These are phyloP conservation scores for Sus cebifrons DNA, from an alignment of 2,797 vertebrate species.

Conservation along the genomic window DNA sequence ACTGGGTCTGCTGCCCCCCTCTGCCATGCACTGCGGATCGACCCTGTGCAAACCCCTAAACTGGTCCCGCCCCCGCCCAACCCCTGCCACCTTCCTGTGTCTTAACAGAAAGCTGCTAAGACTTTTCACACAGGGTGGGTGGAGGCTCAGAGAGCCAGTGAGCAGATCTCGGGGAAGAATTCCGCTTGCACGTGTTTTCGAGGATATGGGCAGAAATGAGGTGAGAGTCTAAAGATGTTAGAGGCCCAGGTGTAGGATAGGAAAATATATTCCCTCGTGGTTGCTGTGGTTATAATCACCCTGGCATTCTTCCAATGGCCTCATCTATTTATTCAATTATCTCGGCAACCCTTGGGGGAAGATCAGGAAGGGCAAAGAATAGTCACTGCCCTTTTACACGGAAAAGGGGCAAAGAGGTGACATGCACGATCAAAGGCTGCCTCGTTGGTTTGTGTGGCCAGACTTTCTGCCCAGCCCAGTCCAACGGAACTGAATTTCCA, in stretches of 20 bases:
- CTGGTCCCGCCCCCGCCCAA: background rate
- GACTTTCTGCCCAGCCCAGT: background rate
- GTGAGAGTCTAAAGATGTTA: background rate
- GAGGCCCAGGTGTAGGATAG: background rate
- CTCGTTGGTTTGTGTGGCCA: background rate
- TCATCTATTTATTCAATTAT: constrained; percentile 1
- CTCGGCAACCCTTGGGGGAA: constrained; percentile 30
- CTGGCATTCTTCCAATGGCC: background rate
- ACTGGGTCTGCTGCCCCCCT: background rate
- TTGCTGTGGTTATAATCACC: background rate
- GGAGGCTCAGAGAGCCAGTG: background rate
- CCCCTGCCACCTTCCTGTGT: background rate
- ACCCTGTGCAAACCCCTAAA: background rate
- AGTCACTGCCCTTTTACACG: background rate
- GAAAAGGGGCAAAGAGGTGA: constrained; percentile 13
- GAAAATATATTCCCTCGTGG: background rate
- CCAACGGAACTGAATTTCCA: background rate
- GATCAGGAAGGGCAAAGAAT: background rate
- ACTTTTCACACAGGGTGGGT: too few species aligned
- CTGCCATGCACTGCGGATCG: background rate
- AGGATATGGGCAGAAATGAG: background rate
- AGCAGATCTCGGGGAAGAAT: background rate
- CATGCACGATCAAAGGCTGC: background rate
- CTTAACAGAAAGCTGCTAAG: background rate
- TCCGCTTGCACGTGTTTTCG: background rate